A percentile compares a stretch with the other conserved stretches of the same genome.
phyloP scores from a whole-genome alignment of 1,140 invertebrate species.

The Camponotus pennsylvanicus region DNA sequence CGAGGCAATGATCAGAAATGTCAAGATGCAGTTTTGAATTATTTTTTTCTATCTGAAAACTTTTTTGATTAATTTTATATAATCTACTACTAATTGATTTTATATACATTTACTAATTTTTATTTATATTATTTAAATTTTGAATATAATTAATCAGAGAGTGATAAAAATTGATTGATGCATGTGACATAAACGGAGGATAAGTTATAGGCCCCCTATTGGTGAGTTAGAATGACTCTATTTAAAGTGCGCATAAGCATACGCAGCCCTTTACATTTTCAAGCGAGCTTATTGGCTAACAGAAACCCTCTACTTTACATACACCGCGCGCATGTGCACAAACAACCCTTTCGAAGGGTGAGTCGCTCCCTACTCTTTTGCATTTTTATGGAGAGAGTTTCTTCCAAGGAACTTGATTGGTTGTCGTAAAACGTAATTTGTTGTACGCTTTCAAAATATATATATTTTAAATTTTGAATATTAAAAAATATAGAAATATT shows the following conservation, averaged over 20 bases:
- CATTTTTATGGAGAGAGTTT: conserved; percentile 40
- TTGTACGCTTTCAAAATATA: background rate
- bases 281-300: conserved; percentile 29
- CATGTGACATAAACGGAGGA: background rate
- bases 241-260: background rate
- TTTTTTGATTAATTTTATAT: background rate
- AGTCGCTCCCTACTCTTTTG: conserved; percentile 33
- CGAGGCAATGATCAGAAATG: background rate
- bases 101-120: background rate
- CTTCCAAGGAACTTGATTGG: conserved; percentile 25
- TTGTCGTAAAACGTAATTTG: background rate
- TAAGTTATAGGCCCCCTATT: conserved; percentile 36
- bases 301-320: conserved; percentile 60
- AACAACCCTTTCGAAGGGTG: conserved; percentile 50
- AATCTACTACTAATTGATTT: background rate
- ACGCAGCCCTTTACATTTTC: conserved; percentile 41
- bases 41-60: background rate
- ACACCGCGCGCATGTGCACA: conserved; percentile 47
- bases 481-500: background rate
- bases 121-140: background rate
- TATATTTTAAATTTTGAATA: background rate
- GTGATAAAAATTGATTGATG: background rate
- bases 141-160: background rate
- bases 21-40: background rate
- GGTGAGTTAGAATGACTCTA: background rate